phyloP scores from a whole-genome alignment of 2,797 vertebrate species.

The Phaenicophaeus curvirostris region DNA sequence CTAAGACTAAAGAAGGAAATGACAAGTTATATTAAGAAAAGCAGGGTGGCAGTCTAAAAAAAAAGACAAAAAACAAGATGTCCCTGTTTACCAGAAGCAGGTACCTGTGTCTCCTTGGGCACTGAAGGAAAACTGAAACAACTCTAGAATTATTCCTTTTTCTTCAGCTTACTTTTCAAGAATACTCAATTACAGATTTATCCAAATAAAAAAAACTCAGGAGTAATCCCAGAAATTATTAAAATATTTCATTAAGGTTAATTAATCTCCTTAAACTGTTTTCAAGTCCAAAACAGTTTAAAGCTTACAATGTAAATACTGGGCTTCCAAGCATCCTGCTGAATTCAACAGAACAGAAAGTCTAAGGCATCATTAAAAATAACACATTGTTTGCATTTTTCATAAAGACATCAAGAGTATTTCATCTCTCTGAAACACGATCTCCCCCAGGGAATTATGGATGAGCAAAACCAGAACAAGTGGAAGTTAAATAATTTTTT shows the following conservation, averaged over 20 bases:
- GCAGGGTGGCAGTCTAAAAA: not conserved
- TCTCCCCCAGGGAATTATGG: conserved; percentile 25
- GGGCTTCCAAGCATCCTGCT: conserved; percentile 2
- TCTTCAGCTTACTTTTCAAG: not conserved
- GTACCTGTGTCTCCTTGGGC: not conserved
- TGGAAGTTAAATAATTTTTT: conserved; percentile 56
- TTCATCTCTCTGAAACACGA: conserved; percentile 53
- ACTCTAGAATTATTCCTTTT: not conserved
- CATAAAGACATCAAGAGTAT: conserved; percentile 60
- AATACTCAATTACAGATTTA: not conserved
- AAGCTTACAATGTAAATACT: not conserved
- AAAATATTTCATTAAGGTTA: not conserved
- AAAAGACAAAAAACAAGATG: not conserved
- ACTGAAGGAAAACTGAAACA: not conserved
- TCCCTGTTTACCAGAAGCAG: not conserved
- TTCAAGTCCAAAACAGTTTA: not conserved
- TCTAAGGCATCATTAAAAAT: conserved; percentile 2
- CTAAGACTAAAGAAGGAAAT: conserved; percentile 55
- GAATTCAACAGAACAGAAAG: not conserved
- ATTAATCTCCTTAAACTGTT: not conserved
- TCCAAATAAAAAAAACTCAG: not conserved
- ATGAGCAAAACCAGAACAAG: conserved; percentile 68
- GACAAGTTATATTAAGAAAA: conserved; percentile 49
- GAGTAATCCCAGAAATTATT: not conserved
- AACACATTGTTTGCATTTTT: conserved; percentile 67